Evolutionary conservation across 2,888 invertebrate genomes (phyloP).

Genomic region (Sthenelais limicola): DNA sequence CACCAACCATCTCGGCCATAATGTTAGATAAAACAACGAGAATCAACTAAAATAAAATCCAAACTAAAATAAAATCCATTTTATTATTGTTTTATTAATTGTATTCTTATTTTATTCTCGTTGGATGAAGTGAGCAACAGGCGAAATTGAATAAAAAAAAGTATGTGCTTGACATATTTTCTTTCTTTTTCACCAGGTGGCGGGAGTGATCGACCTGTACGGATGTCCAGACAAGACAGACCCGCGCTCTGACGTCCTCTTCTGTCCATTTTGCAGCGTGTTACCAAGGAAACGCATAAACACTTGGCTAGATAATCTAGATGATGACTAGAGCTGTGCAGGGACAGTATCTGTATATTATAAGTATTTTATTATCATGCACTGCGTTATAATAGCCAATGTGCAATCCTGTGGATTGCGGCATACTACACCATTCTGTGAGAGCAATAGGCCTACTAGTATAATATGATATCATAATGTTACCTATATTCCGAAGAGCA

Average conservation of each 20-base stretch:
- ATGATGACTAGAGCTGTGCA: constrained; percentile 4
- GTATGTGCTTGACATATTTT: background rate
- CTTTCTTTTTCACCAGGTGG: constrained; percentile 1
- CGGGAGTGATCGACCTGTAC: constrained; percentile 38
- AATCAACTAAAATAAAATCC: no score
- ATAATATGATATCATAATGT: no score
- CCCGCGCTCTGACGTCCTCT: background rate
- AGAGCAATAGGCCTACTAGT: no score
- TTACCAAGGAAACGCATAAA: constrained; percentile 14
- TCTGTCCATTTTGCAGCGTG: constrained; percentile 33
- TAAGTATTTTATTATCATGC: no score
- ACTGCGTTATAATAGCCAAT: background rate
- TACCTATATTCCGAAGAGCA: no score
- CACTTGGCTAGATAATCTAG: constrained; percentile 36
- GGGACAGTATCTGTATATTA: background rate
- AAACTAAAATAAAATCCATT: no score
- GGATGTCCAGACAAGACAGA: constrained; percentile 25
- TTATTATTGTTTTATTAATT: background rate
- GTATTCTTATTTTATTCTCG: background rate
- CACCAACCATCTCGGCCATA: no score
- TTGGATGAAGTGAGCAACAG: no score
- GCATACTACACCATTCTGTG: background rate
- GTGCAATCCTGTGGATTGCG: background rate
- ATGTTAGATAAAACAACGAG: no score
- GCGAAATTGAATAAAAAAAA: no score